Base-by-base conservation (phyloP, 2,113 vertebrate genomes). In the Clarias batrachus region DNA sequence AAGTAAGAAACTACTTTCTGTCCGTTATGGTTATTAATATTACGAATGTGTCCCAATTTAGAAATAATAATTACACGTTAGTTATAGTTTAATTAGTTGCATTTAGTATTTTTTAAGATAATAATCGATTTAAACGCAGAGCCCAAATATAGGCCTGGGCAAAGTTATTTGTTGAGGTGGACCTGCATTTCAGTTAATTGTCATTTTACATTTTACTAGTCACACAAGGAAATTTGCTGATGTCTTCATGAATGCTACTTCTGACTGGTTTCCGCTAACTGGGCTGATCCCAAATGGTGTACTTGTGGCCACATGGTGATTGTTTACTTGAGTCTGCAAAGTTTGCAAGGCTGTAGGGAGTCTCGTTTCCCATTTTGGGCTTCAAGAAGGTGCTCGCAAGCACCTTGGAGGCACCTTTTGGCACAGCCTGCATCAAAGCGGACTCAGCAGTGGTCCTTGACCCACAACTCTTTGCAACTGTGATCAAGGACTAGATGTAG, bases 251-350 rank as follows among this genome's bases (percentile, higher is more conserved):
- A 78, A 14, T 78, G 21, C n/a, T 23, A 17, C 6, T 74, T 48
- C 16, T 25, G 16, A 85, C n/a, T 23, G 11, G 84, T 30, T 66
- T 78, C n/a, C 11, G 19, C 48, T 30, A 23, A 27, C 54, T 84
- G 41, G 4, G 68, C 37, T 48, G 82, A 41, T 73, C 56, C 56
- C 56, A 80, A 81, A 81, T 81, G 78, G 78, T 81, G 59, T 59
- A 41, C 21, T 81, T 25, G 2, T 62, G 12, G 21, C 78, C 57
- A 62, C 9, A 3, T 62, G 78, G 59, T 81, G 19, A 30, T 62
- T 37, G 78, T 62, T 81, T 62, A 62, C 59, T 62, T 62, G 11
- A 12, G 11, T 11, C 57, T 62, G 6, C 2, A 25, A 23, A 13
- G 30, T 37, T 60, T 80, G 56, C 57, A 81, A 60, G 57, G 30